Base-by-base conservation (phyloP, 2,113 vertebrate genomes). In the Ptychochromis oligacanthus region DNA sequence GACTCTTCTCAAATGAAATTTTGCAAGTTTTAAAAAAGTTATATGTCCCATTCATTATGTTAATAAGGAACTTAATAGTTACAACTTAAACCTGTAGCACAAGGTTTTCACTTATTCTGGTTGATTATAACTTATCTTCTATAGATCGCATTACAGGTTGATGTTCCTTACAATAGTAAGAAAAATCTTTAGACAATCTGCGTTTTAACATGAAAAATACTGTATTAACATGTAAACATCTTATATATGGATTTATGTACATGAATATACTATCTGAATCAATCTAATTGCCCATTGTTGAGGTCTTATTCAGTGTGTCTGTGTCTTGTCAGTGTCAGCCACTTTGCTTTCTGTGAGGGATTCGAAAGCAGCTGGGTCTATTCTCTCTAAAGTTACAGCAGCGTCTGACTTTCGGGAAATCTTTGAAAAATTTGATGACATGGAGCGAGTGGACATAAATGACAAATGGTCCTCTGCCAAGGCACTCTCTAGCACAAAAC, bases 401-500 rank as follows among this genome's bases (percentile, higher is more conserved):
- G 83, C 56, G 0, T 87, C 79, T 11, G 89, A 92, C 34, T 65
- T 91, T 9, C 54, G 67, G 6, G 79, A 62, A 31, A 57, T 58
- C 34, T 67, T 22, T 36, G 85, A 85, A 1, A 90, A 59, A 8
- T 77, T 64, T 15, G 84, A 88, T 0, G 79, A 77, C 49, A 90
- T 12, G 12, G 77, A 81, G 20, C 85, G 74, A 76, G 36, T 72
- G 11, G 84, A 82, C 14, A 0, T 31, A 31, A 31, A 31, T 31
- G 28, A 31, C 28, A 31, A 38, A 75, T 67, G 79, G 28, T 93
- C 93, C 58, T 95, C 93, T 24, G 82, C 55, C 28, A 95, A 89
- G 3, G 92, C 92, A 3, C 80, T 89, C 67, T 95, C 92, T 1
- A 96, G 54, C 8, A 92, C 88, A 2, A 85, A 34, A 43, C 89